Evolutionary conservation across 1,140 invertebrate genomes (phyloP).

Genomic region (Brachionus koreanus): DNA sequence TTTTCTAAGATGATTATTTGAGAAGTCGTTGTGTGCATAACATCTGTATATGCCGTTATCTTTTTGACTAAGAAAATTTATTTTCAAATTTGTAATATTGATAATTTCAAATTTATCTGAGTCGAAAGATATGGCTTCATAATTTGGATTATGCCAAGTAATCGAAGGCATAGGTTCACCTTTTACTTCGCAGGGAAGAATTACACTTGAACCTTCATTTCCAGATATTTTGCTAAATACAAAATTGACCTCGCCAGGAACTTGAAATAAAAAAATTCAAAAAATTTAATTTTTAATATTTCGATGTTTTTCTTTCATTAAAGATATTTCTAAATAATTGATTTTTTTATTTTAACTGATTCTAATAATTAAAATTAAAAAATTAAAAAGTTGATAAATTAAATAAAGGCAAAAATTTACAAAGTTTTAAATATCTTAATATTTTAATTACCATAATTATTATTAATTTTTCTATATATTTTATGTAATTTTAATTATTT

Average conservation of each 20-base stretch:
- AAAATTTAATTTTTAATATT: too few species aligned
- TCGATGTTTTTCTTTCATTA: too few species aligned
- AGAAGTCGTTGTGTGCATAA: conserved; percentile 7
- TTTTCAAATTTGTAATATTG: neutral
- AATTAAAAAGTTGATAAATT: too few species aligned
- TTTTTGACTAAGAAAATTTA: neutral
- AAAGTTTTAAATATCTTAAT: too few species aligned
- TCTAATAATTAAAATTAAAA: too few species aligned
- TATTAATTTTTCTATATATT: too few species aligned
- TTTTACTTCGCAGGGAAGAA: neutral
- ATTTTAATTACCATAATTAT: too few species aligned
- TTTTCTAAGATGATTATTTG: conserved; percentile 25
- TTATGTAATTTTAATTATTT: too few species aligned
- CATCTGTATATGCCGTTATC: conserved; percentile 28
- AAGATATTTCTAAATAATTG: too few species aligned
- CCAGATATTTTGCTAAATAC: neutral
- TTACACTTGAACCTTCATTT: neutral
- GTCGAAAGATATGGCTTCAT: neutral
- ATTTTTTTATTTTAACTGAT: too few species aligned
- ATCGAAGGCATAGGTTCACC: neutral
- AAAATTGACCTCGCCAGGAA: conserved; percentile 16
- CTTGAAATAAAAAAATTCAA: too few species aligned
- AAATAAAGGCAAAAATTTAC: too few species aligned
- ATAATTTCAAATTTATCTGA: conserved; percentile 17
- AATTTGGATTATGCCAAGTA: conserved; percentile 4